Evolutionary conservation across 2,888 invertebrate species (phyloP).

Genomic region (Emmelina monodactyla): DNA sequence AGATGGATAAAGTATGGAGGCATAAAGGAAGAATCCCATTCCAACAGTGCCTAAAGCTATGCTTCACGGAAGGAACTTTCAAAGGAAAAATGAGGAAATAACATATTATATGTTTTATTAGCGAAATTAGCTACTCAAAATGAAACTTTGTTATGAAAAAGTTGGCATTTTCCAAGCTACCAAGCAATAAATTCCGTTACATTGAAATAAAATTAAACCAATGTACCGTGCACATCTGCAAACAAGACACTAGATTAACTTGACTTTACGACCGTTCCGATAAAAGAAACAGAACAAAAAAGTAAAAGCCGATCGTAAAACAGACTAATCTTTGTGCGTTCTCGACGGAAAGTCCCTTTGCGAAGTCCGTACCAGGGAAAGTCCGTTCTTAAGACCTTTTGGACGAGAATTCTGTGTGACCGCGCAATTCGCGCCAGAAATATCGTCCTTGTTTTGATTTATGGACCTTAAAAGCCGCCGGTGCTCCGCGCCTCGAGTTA

Average conservation of each 20-base stretch:
- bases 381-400: too few relatives aligned
- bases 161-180: too few relatives aligned
- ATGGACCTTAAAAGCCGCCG: conserved; percentile 57
- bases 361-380: too few relatives aligned
- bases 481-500: conserved; percentile 49
- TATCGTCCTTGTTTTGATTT: conserved; percentile 59
- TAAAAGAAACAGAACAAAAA: conserved; percentile 38
- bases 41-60: conserved; percentile 35
- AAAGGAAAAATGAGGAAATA: too few relatives aligned
- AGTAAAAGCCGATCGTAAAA: conserved; percentile 50
- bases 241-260: conserved; percentile 24
- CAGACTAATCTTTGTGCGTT: conserved; percentile 53
- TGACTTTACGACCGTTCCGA: conserved; percentile 32
- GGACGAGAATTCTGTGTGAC: too few relatives aligned
- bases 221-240: conserved; percentile 16
- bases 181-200: too few relatives aligned
- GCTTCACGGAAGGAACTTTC: conserved; percentile 24
- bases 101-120: too few relatives aligned
- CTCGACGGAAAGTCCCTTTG: conserved; percentile 38
- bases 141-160: too few relatives aligned
- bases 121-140: too few relatives aligned
- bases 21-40: conserved; percentile 50
- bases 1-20: conserved; percentile 48
- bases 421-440: conserved; percentile 43
- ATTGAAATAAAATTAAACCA: too few relatives aligned